phyloP scores from a whole-genome alignment of 2,797 vertebrate species.

The Hemitrygon akajei region DNA sequence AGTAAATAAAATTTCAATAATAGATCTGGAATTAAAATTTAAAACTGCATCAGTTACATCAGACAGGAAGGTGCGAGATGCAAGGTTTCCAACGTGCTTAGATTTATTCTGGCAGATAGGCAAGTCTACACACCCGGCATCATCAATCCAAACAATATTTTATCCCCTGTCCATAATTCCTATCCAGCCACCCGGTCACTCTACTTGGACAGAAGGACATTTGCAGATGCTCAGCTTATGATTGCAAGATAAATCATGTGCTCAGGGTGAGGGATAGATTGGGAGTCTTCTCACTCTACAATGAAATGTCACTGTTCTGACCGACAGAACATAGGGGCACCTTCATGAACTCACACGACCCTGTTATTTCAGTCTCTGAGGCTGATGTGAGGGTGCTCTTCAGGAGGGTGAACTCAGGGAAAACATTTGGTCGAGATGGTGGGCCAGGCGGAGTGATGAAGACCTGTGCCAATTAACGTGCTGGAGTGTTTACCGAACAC shows the following conservation, averaged over 20 bases:
- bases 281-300: background rate
- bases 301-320: background rate
- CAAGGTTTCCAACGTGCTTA: background rate
- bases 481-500: too few species aligned
- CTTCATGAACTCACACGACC: too few species aligned
- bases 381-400: too few species aligned
- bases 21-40: background rate
- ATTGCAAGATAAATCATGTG: background rate
- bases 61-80: background rate
- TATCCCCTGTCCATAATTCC: background rate
- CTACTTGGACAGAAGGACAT: too few species aligned
- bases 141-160: background rate
- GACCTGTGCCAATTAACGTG: too few species aligned
- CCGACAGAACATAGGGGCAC: too few species aligned
- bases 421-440: too few species aligned
- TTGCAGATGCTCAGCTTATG: background rate
- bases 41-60: background rate
- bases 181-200: background rate
- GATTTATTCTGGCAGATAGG: background rate
- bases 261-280: background rate
- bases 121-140: background rate
- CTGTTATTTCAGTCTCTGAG: too few species aligned
- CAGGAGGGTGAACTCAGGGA: too few species aligned
- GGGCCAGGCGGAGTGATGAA: too few species aligned
- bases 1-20: background rate